A percentile compares a stretch with the other conserved stretches of the same genome.
Conservation (phyloP, 35 echinoderm and acorn worm genomes). For the Antedon bifida region DNA sequence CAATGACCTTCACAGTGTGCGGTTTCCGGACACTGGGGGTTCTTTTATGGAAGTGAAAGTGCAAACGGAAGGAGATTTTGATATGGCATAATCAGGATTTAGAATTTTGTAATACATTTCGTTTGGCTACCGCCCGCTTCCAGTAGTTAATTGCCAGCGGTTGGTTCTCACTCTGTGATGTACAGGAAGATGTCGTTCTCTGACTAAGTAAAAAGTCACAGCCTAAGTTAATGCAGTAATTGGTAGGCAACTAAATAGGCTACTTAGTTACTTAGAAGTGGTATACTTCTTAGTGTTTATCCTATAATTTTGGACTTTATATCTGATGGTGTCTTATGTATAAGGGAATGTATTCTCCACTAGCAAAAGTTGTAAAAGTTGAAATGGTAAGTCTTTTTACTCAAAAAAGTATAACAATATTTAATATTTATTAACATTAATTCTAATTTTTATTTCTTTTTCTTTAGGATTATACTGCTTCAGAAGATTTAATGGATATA, state of each 20-base stretch:
- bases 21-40: not conserved
- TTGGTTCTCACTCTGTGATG: not conserved
- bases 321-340: not conserved
- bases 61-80: not conserved
- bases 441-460: not conserved
- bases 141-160: not conserved
- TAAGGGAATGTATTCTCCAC: not conserved
- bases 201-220: not conserved
- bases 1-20: not conserved
- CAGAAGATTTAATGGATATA: conserved; percentile 98
- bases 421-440: too few relatives aligned
- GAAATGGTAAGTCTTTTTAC: not conserved
- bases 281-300: too few relatives aligned
- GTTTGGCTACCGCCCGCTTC: not conserved
- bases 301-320: not conserved
- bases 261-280: too few relatives aligned
- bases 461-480: conserved; percentile 71
- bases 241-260: not conserved
- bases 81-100: not conserved
- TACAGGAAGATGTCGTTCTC: not conserved
- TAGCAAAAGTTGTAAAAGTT: not conserved
- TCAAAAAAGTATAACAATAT: too few relatives aligned
- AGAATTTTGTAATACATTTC: not conserved
- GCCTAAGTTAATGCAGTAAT: not conserved
- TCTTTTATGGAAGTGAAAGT: not conserved